Evolutionary conservation across 2,888 invertebrate species (phyloP).

Genomic region (Acanthosepion esculentum): DNA sequence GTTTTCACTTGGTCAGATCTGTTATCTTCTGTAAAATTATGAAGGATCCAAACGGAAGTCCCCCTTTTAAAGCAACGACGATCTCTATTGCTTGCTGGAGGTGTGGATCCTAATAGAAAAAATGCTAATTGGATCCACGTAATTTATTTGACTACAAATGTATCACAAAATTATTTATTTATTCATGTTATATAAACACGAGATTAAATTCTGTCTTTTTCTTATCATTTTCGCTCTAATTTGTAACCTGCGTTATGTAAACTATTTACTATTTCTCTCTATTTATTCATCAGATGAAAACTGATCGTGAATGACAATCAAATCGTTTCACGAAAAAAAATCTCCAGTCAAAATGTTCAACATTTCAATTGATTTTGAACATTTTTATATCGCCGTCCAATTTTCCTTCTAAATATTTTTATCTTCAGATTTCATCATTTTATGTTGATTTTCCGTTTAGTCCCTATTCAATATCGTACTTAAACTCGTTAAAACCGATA

Average conservation of each 20-base stretch:
- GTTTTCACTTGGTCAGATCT: neutral
- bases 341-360: neutral
- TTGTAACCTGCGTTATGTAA: neutral
- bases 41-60: neutral
- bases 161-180: neutral
- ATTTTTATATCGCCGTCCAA: neutral
- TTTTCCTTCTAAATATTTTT: neutral
- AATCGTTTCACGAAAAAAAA: neutral
- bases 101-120: neutral
- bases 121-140: neutral
- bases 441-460: no score
- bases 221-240: neutral
- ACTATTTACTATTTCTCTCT: neutral
- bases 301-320: neutral
- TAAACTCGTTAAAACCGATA: no score
- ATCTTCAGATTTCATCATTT: no score
- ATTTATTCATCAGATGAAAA: no score
- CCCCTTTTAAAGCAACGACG: neutral
- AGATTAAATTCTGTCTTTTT: neutral
- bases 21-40: neutral
- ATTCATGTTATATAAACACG: neutral
- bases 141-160: neutral
- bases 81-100: neutral
- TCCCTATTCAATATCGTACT: no score
- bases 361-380: neutral